Conservation (phyloP, 2,797 vertebrate species). For the Aeoliscus strigatus region DNA sequence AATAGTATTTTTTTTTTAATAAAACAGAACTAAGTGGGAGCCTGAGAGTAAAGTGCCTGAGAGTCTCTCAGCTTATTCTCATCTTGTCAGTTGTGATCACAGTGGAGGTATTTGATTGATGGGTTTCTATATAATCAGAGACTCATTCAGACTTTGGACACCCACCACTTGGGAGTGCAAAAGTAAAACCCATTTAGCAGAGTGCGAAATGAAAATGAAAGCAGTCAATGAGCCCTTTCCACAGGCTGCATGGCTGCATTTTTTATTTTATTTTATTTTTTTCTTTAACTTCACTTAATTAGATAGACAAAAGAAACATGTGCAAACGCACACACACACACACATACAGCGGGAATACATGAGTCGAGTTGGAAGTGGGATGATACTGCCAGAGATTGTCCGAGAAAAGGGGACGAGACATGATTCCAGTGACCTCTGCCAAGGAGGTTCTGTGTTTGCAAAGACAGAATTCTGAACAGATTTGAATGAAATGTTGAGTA, state of each 20-base stretch:
- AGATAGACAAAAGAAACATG: slow-evolving; percentile 9
- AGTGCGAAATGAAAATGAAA: slow-evolving; percentile 29
- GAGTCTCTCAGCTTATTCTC: slow-evolving; percentile 18
- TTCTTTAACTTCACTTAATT: too few relatives aligned
- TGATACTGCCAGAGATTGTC: not conserved
- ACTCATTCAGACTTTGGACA: slow-evolving; percentile 46
- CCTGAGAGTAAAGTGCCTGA: not conserved
- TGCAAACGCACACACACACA: too few relatives aligned
- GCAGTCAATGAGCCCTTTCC: too few relatives aligned
- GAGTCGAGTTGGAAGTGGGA: too few relatives aligned
- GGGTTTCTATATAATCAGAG: slow-evolving; percentile 34
- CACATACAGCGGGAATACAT: too few relatives aligned
- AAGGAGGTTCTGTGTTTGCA: too few relatives aligned
- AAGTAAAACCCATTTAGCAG: not conserved
- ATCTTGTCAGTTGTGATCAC: slow-evolving; percentile 27
- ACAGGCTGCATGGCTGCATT: too few relatives aligned
- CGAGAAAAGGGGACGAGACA: too few relatives aligned
- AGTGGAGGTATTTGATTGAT: slow-evolving; percentile 40
- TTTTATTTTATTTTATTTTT: not conserved
- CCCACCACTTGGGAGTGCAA: slow-evolving; percentile 12
- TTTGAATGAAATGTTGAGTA: too few relatives aligned
- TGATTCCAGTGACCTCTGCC: too few relatives aligned
- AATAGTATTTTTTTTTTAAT: slow-evolving; percentile 4
- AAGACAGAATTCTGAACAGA: too few relatives aligned
- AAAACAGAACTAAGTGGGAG: not conserved